phyloP scores from a whole-genome alignment of 1,140 invertebrate genomes.

The Trachelipus rathkii region DNA sequence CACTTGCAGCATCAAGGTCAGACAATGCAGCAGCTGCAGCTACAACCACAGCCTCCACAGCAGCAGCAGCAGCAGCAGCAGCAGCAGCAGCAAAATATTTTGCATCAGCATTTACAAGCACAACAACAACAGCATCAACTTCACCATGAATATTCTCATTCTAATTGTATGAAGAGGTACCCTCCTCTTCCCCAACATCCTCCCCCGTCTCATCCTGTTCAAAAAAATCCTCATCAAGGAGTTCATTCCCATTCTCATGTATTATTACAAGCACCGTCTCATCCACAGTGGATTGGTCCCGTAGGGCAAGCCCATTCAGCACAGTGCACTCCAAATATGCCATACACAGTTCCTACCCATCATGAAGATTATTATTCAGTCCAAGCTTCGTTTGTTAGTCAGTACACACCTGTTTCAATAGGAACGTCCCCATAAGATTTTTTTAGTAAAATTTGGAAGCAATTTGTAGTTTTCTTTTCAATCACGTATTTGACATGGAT shows the following conservation, averaged over 20 bases:
- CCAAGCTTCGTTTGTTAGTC: conserved; percentile 31
- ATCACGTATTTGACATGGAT: too few species aligned
- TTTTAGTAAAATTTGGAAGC: too few species aligned
- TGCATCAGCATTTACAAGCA: background rate
- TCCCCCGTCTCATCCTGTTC: background rate
- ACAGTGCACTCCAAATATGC: conserved; percentile 39
- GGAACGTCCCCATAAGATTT: conserved; percentile 31
- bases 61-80: conserved; percentile 3
- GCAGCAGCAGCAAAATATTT: conserved; percentile 2
- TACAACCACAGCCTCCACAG: background rate
- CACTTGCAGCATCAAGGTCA: background rate
- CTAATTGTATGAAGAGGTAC: conserved; percentile 8
- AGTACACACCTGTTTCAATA: conserved; percentile 36
- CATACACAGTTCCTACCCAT: conserved; percentile 29
- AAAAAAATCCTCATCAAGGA: background rate
- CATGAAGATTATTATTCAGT: conserved; percentile 36
- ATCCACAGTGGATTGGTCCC: conserved; percentile 21
- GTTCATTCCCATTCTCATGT: conserved; percentile 14
- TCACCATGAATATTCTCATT: background rate
- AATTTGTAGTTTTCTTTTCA: too few species aligned
- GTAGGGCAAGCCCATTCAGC: conserved; percentile 28
- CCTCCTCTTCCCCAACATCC: background rate
- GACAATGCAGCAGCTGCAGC: background rate
- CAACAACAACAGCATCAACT: background rate
- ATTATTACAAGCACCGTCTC: conserved; percentile 21